phyloP scores from a whole-genome alignment of 1,140 invertebrate genomes.

The Pantala flavescens region DNA sequence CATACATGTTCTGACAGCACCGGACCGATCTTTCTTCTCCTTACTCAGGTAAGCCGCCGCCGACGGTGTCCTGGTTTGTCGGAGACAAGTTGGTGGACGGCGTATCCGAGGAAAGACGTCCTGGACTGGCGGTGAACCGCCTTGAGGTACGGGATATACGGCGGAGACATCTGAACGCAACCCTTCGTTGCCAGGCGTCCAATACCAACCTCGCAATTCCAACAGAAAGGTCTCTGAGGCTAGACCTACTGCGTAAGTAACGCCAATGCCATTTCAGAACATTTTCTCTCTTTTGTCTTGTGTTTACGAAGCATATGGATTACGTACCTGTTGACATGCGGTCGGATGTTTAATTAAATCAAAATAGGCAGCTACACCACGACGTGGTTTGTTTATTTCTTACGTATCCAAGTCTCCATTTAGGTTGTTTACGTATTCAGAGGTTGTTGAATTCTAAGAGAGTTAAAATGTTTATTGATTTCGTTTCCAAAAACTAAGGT shows the following conservation, averaged over 20 bases:
- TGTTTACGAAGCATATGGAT: too few species aligned
- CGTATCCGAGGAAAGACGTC: conserved; percentile 41
- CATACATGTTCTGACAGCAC: too few species aligned
- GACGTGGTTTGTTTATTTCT: too few species aligned
- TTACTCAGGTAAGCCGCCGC: conserved; percentile 70
- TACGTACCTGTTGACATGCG: too few species aligned
- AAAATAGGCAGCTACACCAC: too few species aligned
- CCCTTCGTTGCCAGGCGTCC: conserved; percentile 72
- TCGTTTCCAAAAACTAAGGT: too few species aligned
- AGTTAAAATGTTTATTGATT: too few species aligned
- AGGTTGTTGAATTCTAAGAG: too few species aligned
- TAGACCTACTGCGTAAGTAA: conserved; percentile 69
- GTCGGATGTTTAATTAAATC: too few species aligned
- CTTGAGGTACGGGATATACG: conserved; percentile 58
- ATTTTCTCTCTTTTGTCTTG: too few species aligned
- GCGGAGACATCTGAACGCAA: conserved; percentile 66
- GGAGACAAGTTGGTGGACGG: conserved; percentile 50
- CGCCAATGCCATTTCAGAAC: neutral
- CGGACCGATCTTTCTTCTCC: conserved; percentile 19
- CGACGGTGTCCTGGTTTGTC: conserved; percentile 65
- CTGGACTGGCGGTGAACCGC: conserved; percentile 53
- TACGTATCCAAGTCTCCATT: too few species aligned
- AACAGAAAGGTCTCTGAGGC: conserved; percentile 59
- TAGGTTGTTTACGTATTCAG: too few species aligned
- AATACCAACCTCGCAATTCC: conserved; percentile 76